These are phyloP conservation scores for Germaria angustata DNA, from an alignment of 2,888 invertebrate genomes.

Conservation along the genomic window DNA sequence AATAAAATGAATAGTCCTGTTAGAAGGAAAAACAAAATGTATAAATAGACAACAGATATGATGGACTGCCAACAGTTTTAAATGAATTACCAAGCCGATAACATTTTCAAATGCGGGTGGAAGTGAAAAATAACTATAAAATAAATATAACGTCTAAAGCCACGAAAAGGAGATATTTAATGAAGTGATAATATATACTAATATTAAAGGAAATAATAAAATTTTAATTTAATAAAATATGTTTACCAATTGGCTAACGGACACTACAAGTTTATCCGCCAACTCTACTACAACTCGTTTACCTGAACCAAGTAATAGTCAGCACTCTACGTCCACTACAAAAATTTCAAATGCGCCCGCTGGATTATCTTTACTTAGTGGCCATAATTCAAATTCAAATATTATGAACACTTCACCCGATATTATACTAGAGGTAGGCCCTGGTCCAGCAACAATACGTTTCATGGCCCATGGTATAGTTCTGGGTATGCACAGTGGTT, in stretches of 20 bases:
- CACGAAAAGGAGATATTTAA: background rate
- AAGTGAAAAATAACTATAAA: background rate
- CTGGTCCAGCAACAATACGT: slow-evolving; percentile 82
- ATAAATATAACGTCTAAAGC: slow-evolving; percentile 23
- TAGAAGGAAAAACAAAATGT: slow-evolving; percentile 65
- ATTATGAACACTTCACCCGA: slow-evolving; percentile 81
- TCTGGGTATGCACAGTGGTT: slow-evolving; percentile 86
- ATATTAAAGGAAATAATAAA: background rate
- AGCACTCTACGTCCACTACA: background rate
- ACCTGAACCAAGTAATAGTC: slow-evolving; percentile 20
- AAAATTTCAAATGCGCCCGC: background rate
- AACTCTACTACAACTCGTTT: slow-evolving; percentile 9
- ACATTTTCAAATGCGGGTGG: slow-evolving; percentile 17
- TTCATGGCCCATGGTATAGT: slow-evolving; percentile 86
- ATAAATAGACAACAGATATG: slow-evolving; percentile 78
- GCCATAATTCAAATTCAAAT: slow-evolving; percentile 44
- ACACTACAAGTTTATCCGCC: slow-evolving; percentile 68
- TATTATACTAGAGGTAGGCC: slow-evolving; percentile 84
- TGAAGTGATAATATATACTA: slow-evolving; percentile 5
- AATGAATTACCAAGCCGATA: slow-evolving; percentile 74
- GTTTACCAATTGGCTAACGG: slow-evolving; percentile 80
- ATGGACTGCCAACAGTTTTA: slow-evolving; percentile 77
- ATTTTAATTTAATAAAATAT: slow-evolving; percentile 68
- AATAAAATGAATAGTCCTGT: slow-evolving; percentile 56
- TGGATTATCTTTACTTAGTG: slow-evolving; percentile 41